Base-by-base conservation (phyloP, 2,797 vertebrate genomes). In the Gambusia yucatana region DNA sequence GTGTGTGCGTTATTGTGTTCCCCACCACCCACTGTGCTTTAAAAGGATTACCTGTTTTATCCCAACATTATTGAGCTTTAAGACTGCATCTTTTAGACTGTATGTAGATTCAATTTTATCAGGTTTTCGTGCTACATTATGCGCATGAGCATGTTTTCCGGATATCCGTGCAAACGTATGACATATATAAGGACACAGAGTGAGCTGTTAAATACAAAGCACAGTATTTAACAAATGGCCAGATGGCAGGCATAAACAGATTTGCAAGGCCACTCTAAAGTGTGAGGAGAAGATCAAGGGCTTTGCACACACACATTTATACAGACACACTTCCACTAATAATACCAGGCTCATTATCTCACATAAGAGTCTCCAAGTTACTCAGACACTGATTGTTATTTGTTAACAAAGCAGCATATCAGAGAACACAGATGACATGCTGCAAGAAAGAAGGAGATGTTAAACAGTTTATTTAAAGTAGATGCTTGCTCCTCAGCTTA, bases 241-340 rank as follows among this genome's bases (percentile, higher is more conserved):
- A 94, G 91, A 93, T 93, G 88, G 88, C 81, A 79, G 73, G 80
- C 47, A 73, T 72, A 82, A 82, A 80, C 78, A 86, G 85, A 91
- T 89, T 88, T 88, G 80, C 84, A 75, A 85, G 82, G 83, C 85
- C 75, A 76, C 72, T 85, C 77, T 84, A 76, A 79, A 82, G 81
- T 82, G 86, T 83, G 86, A 86, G 28, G 82, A 87, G 76, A 83
- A 90, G 89, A 88, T 91, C 86, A 92, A 90, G 82, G 80, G 85
- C 88, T 88, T 89, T 78, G 78, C 75, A 69, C 41, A 16, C 79
- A 69, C 44, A 85, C 59, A 87, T 41, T 9, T 81, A 77, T 39
- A 14, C 77, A 80, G 59, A 69, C 73, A 81, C 65, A 33, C 83
- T 20, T 33, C 25, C 76, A 65, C 77, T 70, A 36, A 83, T 67